Percentiles rank a stretch among this genome's conserved stretches.
These are phyloP conservation scores for Gallinago media DNA, from an alignment of 2,113 vertebrate genomes.

Conservation along the genomic window DNA sequence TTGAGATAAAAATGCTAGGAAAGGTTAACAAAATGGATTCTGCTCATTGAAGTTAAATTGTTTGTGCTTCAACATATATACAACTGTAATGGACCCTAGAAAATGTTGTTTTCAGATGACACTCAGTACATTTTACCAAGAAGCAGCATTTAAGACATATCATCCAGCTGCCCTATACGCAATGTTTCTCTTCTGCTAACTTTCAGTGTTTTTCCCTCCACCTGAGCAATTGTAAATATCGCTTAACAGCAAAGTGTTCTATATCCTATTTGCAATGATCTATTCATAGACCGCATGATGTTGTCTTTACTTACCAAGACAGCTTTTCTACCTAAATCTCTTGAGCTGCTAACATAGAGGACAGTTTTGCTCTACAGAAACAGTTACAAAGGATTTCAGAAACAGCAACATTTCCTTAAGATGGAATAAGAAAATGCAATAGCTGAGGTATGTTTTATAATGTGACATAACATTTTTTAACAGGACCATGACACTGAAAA, in stretches of 20 bases:
- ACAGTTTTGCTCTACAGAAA: background rate
- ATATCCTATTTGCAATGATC: background rate
- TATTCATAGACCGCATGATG: rapidly evolving
- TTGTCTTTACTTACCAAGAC: background rate
- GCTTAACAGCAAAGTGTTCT: background rate
- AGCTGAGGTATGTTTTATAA: background rate
- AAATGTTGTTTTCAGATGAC: background rate
- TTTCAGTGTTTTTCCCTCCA: background rate
- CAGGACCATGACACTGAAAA: background rate
- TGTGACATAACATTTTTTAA: background rate
- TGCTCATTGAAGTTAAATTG: background rate
- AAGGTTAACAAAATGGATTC: background rate
- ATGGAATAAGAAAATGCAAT: background rate
- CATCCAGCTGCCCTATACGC: background rate
- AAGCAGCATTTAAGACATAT: background rate
- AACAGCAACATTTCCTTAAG: background rate
- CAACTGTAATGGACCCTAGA: background rate
- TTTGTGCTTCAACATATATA: background rate
- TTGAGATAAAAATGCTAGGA: background rate
- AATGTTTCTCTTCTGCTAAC: background rate
- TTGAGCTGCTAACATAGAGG: background rate
- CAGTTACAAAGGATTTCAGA: background rate
- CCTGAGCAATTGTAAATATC: background rate
- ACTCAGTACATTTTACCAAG: background rate
- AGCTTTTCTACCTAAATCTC: background rate